These are phyloP conservation scores for Synergus gifuensis DNA, from an alignment of 2,888 invertebrate species.

Conservation along the genomic window DNA sequence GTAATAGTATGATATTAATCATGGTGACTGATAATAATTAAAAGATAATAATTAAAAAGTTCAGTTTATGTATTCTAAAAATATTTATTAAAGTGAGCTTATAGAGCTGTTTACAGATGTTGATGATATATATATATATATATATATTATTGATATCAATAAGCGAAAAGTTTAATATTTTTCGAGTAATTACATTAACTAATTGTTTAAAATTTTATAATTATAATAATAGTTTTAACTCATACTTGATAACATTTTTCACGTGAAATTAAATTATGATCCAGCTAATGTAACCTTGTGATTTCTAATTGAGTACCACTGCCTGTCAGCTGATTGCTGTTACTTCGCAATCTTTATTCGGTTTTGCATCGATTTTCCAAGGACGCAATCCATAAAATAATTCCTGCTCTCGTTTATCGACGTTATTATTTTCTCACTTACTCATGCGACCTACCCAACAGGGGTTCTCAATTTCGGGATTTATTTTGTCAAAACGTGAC, in stretches of 20 bases:
- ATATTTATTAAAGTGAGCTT: not conserved
- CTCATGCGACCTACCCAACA: not conserved
- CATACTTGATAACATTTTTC: not conserved
- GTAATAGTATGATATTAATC: not conserved
- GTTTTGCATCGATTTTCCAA: conserved; percentile 25
- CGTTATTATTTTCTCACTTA: conserved; percentile 11
- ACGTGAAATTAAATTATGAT: not conserved
- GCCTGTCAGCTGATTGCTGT: not conserved
- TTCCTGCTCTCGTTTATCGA: not conserved
- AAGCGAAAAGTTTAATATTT: not conserved
- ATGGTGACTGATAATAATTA: not conserved
- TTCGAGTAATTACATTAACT: not conserved
- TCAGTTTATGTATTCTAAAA: not conserved
- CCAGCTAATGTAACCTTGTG: not conserved
- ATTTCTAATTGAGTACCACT: conserved; percentile 3
- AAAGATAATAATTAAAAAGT: not conserved
- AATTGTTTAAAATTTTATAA: not conserved
- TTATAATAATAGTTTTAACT: not conserved
- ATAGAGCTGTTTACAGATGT: not conserved
- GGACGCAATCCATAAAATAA: conserved; percentile 24
- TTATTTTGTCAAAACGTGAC: not conserved
- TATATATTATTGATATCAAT: not conserved
- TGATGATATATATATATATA: too few relatives aligned
- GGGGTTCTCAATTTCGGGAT: not conserved
- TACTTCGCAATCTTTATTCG: not conserved